Conservation (phyloP, 1,140 invertebrate species). For the Micrasema minimum region DNA sequence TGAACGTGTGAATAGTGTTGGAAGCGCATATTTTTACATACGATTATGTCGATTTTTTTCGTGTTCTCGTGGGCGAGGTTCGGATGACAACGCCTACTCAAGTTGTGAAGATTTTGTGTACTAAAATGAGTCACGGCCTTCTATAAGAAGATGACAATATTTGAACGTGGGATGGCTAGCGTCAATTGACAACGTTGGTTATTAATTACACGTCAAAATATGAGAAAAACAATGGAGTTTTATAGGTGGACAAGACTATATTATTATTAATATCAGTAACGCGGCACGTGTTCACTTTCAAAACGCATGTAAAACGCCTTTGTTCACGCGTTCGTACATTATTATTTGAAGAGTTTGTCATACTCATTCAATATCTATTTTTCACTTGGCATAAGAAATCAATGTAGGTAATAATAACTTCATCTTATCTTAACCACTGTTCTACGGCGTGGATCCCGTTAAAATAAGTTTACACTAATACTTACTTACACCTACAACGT, state of each 20-base stretch:
- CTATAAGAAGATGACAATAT: slow-evolving; percentile 22
- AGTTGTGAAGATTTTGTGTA: background rate
- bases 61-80: slow-evolving; percentile 7
- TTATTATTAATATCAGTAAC: no score
- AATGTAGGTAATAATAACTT: no score
- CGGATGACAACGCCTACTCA: slow-evolving; percentile 14
- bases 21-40: slow-evolving; percentile 31
- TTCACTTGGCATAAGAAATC: no score
- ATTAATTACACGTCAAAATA: slow-evolving; percentile 36
- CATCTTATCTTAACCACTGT: no score
- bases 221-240: slow-evolving; percentile 13
- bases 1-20: slow-evolving; percentile 24
- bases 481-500: no score
- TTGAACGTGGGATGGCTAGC: slow-evolving; percentile 19
- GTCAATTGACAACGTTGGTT: slow-evolving; percentile 31
- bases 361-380: no score
- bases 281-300: background rate
- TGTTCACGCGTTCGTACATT: no score
- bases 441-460: no score
- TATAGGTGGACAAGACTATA: no score
- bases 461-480: no score
- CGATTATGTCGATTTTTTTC: slow-evolving; percentile 18
- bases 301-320: no score
- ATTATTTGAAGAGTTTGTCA: no score
- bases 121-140: slow-evolving; percentile 20